Conservation (phyloP, 2,888 invertebrate species). For the Marasmarcha lunaedactyla region DNA sequence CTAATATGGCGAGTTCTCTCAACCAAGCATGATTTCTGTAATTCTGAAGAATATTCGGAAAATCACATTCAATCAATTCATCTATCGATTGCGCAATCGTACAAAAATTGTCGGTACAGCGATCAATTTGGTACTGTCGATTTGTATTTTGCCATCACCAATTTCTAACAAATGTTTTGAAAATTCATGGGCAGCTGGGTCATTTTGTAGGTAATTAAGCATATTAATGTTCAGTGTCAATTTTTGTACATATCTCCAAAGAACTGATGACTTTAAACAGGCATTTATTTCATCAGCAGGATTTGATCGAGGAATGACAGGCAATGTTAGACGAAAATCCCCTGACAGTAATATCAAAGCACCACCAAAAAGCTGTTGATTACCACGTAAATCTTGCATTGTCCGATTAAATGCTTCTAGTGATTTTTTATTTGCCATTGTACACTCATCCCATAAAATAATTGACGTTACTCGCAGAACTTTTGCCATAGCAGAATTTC, state of each 20-base stretch:
- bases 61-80: constrained; percentile 13
- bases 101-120: constrained; percentile 12
- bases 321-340: too few relatives aligned
- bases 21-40: constrained; percentile 10
- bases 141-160: constrained; percentile 13
- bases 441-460: too few relatives aligned
- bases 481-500: constrained; percentile 15
- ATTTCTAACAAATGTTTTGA: constrained; percentile 9
- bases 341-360: too few relatives aligned
- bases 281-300: too few relatives aligned
- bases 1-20: constrained; percentile 8
- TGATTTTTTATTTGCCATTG: too few relatives aligned
- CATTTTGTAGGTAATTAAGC: constrained; percentile 10
- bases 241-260: too few relatives aligned
- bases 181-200: constrained; percentile 10
- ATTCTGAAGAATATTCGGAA: constrained; percentile 12
- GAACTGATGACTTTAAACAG: too few relatives aligned
- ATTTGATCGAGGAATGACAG: too few relatives aligned
- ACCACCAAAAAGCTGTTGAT: too few relatives aligned
- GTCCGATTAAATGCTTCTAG: too few relatives aligned
- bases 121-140: constrained; percentile 6
- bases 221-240: constrained; percentile 5
- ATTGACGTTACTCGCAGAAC: constrained; percentile 7
- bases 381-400: too few relatives aligned
- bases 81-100: constrained; percentile 11